phyloP scores from a whole-genome alignment of 2,797 vertebrate species.

The Sebastiscus tertius region DNA sequence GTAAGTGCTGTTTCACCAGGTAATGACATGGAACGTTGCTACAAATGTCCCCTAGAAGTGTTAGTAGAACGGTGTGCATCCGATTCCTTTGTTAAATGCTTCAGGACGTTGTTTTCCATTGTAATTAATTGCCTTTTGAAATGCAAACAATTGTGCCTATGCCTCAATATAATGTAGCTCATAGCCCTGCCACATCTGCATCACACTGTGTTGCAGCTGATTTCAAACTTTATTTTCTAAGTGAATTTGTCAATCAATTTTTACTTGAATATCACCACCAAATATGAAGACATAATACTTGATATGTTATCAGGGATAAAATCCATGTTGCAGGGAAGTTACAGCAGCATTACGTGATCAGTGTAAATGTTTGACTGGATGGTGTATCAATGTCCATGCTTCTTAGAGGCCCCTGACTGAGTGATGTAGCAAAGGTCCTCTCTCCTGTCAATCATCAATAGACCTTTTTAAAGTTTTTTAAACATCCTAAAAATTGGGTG shows the following conservation, averaged over 20 bases:
- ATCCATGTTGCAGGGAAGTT: background rate
- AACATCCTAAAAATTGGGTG: fast-evolving
- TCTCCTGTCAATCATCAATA: conserved; percentile 17
- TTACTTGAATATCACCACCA: background rate
- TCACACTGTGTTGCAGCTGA: background rate
- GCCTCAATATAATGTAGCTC: background rate
- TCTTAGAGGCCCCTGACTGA: background rate
- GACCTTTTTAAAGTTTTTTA: background rate
- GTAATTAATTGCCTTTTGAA: background rate
- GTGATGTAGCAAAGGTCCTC: conserved; percentile 24
- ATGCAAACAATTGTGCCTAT: background rate
- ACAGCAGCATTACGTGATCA: background rate
- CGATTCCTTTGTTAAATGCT: background rate
- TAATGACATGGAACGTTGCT: background rate
- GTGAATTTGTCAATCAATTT: background rate
- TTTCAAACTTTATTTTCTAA: background rate
- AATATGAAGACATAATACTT: background rate
- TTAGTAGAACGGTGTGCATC: background rate
- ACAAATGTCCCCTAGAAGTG: background rate
- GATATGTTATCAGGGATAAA: background rate
- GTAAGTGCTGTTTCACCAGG: background rate
- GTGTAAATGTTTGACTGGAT: conserved; percentile 28
- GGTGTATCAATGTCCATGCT: background rate
- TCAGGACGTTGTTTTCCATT: background rate
- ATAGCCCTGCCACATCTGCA: background rate